Evolutionary conservation across 2,888 invertebrate genomes (phyloP), one percentile per base, ranked within the genome.

Genomic region (Mesorhabditis sp.): DNA sequence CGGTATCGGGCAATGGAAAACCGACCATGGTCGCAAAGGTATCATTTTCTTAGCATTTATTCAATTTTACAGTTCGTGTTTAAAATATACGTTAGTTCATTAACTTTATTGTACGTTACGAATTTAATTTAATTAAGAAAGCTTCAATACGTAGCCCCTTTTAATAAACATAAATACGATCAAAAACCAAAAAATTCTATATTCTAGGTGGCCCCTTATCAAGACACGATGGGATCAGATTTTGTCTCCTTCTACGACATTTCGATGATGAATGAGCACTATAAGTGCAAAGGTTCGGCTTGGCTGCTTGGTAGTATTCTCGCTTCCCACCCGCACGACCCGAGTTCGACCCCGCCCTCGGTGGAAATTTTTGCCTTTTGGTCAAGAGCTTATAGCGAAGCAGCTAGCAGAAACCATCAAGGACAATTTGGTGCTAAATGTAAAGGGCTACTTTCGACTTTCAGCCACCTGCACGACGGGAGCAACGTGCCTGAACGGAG

Each of bases 231-330:
- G 78, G 80, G 80, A 4, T 78, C 78, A n/a, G 80, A 80, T 65
- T 74, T 80, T 43, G 77, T 78, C 6, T 72, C 76, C 41, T 80
- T 80, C 65, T 76, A 77, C 58, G 83, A 83, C 70, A 74, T 83
- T 42, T 78, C 80, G 7, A 80, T 79, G 77, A 83, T 83, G 82
- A 83, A 83, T 71, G 76, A 79, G 58, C 81, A 81, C 68, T 83
- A 83, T 70, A 75, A 77, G 45, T 82, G 82, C 74, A 76, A 78
- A 70, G 74, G 79, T 77, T 63, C 42, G 65, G 3, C 13, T 5
- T 6, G 7, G 10, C 28, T 28, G 7, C 2, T 50, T 13, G 10
- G 10, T 50, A 7, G 10, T 13, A 10, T 13, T 50, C 50, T 50
- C 28, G 28, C 28, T 28, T 28, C 28, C 28, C 28, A 28, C 28